phyloP scores from a whole-genome alignment of 2,888 invertebrate genomes.

The Rhyacophila evoluta region DNA sequence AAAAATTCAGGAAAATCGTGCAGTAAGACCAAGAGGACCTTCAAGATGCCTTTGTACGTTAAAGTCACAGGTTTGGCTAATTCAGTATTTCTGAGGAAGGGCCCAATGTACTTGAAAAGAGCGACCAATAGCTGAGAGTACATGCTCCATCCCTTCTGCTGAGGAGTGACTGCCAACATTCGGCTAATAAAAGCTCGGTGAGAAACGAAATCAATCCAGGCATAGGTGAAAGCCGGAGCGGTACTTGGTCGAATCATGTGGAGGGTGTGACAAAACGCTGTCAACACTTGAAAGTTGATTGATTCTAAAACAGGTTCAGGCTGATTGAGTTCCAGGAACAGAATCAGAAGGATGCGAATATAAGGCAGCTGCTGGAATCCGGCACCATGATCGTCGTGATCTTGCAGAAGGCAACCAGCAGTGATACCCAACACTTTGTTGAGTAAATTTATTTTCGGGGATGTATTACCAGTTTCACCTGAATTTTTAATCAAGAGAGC shows the following conservation, averaged over 20 bases:
- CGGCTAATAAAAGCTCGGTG: slow-evolving; percentile 96
- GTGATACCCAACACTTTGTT: slow-evolving; percentile 97
- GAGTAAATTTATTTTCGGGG: slow-evolving; percentile 96
- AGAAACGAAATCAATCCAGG: slow-evolving; percentile 98
- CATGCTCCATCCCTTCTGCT: slow-evolving; percentile 97
- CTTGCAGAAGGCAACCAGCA: slow-evolving; percentile 94
- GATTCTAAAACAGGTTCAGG: slow-evolving; percentile 94
- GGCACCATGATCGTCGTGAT: slow-evolving; percentile 90
- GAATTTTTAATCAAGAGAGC: slow-evolving; percentile 95
- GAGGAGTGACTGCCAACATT: slow-evolving; percentile 90
- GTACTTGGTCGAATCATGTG: slow-evolving; percentile 93
- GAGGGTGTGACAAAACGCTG: slow-evolving; percentile 95
- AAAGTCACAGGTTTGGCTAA: slow-evolving; percentile 93
- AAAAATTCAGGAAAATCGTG: slow-evolving; percentile 99
- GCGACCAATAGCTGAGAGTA: slow-evolving; percentile 96
- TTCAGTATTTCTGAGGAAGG: slow-evolving; percentile 97
- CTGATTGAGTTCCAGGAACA: slow-evolving; percentile 95
- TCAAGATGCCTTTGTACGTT: slow-evolving; percentile 95
- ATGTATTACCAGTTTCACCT: slow-evolving; percentile 89
- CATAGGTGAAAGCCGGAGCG: slow-evolving; percentile 97
- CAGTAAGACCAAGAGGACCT: slow-evolving; percentile 92
- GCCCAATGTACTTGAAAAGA: slow-evolving; percentile 96
- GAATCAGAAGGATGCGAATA: slow-evolving; percentile 95
- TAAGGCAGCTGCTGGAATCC: slow-evolving; percentile 98
- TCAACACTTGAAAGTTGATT: slow-evolving; percentile 93